Percentiles rank a stretch among this genome's conserved stretches.
These are phyloP conservation scores for Oconnorella tubifera DNA, from an alignment of 2,888 invertebrate species.

Conservation along the genomic window DNA sequence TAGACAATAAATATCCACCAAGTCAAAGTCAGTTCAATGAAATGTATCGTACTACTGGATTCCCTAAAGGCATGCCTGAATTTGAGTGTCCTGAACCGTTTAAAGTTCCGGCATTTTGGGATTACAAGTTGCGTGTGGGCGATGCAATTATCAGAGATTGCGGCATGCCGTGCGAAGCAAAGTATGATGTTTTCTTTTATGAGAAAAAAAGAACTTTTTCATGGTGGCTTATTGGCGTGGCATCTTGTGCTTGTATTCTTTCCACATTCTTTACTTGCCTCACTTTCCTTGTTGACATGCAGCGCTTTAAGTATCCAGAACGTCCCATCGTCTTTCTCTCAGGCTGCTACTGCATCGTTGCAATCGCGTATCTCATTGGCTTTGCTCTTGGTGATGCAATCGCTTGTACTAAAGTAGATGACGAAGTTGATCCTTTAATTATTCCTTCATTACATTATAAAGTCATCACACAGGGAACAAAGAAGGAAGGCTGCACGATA, in stretches of 20 bases:
- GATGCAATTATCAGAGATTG: conserved; percentile 46
- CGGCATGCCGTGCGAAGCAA: conserved; percentile 69
- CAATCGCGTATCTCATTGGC: conserved; percentile 77
- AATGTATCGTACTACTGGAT: no score
- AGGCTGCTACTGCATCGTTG: conserved; percentile 91
- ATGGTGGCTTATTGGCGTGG: conserved; percentile 85
- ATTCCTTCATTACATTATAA: neutral
- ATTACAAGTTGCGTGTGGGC: conserved; percentile 34
- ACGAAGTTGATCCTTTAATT: neutral
- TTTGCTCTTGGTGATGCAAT: conserved; percentile 57
- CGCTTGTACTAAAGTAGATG: conserved; percentile 39
- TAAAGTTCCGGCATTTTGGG: conserved; percentile 18
- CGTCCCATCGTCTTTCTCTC: conserved; percentile 95
- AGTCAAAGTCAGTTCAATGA: neutral
- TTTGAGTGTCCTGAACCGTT: conserved; percentile 6
- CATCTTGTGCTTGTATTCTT: conserved; percentile 82
- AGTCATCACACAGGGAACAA: conserved; percentile 66
- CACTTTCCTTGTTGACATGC: conserved; percentile 90
- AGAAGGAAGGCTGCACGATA: conserved; percentile 71
- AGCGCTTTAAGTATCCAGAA: conserved; percentile 94
- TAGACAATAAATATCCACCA: no score
- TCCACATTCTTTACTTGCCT: conserved; percentile 77
- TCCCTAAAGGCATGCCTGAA: neutral
- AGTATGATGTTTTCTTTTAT: conserved; percentile 80
- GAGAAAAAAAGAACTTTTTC: conserved; percentile 77